Evolutionary conservation across 2,797 vertebrate genomes (phyloP).

Genomic region (Neopelma chrysocephalum): DNA sequence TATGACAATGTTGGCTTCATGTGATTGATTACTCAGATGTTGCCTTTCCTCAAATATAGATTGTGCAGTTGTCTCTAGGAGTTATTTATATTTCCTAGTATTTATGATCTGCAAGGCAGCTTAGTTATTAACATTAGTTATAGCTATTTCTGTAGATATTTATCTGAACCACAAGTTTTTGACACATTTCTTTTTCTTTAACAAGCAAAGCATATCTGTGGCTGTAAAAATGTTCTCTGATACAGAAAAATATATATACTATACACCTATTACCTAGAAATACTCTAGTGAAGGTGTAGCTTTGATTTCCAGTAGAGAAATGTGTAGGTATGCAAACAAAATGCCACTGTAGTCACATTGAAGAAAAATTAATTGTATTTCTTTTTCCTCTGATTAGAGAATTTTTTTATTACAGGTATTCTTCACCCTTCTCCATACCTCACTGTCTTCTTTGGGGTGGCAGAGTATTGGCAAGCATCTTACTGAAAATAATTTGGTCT

Average conservation of each 20-base stretch:
- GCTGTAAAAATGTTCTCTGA: conserved; percentile 72
- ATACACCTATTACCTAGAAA: conserved; percentile 68
- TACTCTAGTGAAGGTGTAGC: conserved; percentile 52
- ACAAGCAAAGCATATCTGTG: conserved; percentile 68
- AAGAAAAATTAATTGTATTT: background rate
- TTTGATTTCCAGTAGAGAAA: conserved; percentile 47
- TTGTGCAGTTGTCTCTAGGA: conserved; percentile 68
- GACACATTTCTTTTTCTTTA: conserved; percentile 75
- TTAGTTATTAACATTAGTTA: conserved; percentile 82
- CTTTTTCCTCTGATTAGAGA: background rate
- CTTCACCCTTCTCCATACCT: background rate
- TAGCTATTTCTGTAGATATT: conserved; percentile 70
- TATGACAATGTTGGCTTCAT: conserved; percentile 80
- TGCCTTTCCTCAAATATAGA: conserved; percentile 74
- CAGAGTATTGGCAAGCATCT: background rate
- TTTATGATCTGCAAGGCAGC: conserved; percentile 78
- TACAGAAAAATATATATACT: conserved; percentile 72
- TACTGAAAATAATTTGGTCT: background rate
- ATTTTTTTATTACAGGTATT: background rate
- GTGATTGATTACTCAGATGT: conserved; percentile 76
- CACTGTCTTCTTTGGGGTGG: background rate
- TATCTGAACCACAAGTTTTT: conserved; percentile 71
- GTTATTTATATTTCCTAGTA: conserved; percentile 74
- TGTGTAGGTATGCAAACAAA: conserved; percentile 50
- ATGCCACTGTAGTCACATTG: background rate